Conservation (phyloP, 2,113 vertebrate genomes). For the Lepus americanus region DNA sequence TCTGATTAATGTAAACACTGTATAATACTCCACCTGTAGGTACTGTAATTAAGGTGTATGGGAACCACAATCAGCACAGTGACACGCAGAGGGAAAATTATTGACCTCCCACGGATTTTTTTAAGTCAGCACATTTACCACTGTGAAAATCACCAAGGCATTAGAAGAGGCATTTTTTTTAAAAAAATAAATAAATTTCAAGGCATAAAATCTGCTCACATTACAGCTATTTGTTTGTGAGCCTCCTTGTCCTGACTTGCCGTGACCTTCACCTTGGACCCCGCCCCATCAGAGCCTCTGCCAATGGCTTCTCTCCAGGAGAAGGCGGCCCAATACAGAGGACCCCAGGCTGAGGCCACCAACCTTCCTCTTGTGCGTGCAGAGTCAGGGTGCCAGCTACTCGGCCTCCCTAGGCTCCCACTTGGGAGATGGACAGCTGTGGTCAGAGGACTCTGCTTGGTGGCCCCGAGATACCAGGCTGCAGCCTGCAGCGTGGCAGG, state of each 20-base stretch:
- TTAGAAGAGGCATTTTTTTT: slow-evolving; percentile 64
- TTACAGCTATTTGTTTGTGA: slow-evolving; percentile 38
- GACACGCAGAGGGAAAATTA: slow-evolving; percentile 71
- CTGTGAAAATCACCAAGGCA: slow-evolving; percentile 76
- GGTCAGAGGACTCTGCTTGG: background rate
- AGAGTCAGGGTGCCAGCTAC: background rate
- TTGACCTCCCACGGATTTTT: slow-evolving; percentile 75
- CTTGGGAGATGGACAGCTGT: background rate
- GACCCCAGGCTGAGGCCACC: background rate
- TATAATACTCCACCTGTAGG: slow-evolving; percentile 67
- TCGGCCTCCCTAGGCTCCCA: background rate
- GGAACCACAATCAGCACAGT: slow-evolving; percentile 58
- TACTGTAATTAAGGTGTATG: slow-evolving; percentile 72
- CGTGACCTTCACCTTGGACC: background rate
- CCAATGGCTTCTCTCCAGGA: background rate
- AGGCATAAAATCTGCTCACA: background rate
- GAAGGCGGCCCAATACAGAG: rapidly evolving
- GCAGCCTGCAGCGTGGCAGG: no score
- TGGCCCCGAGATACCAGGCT: no score
- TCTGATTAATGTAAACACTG: slow-evolving; percentile 71
- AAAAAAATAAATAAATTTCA: background rate
- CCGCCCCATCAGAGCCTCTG: rapidly evolving
- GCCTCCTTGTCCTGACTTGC: background rate
- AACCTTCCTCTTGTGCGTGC: background rate
- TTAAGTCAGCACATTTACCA: slow-evolving; percentile 77